Evolutionary conservation across 2,113 vertebrate species (phyloP), one percentile per base, ranked within the genome.

Genomic region (Catagonus wagneri): DNA sequence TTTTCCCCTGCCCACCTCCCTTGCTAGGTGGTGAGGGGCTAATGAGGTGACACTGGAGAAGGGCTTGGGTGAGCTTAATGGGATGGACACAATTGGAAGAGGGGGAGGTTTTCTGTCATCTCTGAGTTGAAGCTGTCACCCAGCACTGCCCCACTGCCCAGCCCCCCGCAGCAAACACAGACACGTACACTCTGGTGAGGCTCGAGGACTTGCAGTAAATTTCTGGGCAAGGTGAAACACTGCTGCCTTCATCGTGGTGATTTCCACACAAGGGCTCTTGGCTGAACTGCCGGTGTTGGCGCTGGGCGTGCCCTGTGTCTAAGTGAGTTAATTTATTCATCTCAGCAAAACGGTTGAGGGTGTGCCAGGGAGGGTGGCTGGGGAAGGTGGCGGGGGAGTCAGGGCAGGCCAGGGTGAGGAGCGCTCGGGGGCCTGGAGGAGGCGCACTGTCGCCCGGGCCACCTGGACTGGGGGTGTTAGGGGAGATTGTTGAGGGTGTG

Each of bases 281-380:
- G 95, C 96, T 88, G 93, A 94, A 93, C 94, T 75, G 88, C 95
- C 1, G 6, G 4, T 81, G 25, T 83, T 83, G 3, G 29, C 71
- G 92, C 90, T 78, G 84, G 97, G 96, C n/a, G 68, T 93, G 94
- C 92, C 87, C 84, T 72, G 96, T 83, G 95, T 80, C 94, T 85
- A 56, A 96, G 90, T 90, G 95, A 96, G 93, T 92, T 85, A 81
- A 94, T 97, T 92, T 89, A 95, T 97, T 93, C 93, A 68, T 90
- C 71, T 89, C 85, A 74, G 94, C 88, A 78, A 94, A 93, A n/a
- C n/a, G 32, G 87, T 19, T 2, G 44, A 81, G 95, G 94, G 93
- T 95, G 95, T 92, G 94, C 52, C 7, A 58, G 63, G 56, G 87
- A 90, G 69, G 54, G 83, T 0, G 5, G 61, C 72, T 4, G 44